phyloP scores from a whole-genome alignment of 2,797 vertebrate genomes.

The Amphiprion clarkii region DNA sequence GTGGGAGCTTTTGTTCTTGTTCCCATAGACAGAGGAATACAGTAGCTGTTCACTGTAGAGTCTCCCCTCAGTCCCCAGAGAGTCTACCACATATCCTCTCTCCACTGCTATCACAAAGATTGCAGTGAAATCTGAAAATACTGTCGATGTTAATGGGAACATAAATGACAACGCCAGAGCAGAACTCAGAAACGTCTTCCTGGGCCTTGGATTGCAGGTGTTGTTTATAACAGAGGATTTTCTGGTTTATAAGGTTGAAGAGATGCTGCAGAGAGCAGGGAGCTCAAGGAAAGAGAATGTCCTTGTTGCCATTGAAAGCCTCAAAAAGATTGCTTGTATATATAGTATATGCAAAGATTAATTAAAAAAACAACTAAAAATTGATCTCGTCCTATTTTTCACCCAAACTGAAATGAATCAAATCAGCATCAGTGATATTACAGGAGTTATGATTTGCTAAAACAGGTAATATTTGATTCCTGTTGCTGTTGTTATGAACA shows the following conservation, averaged over 20 bases:
- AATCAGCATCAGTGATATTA: too few species aligned
- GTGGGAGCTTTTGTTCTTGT: background rate
- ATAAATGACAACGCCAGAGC: conserved; percentile 23
- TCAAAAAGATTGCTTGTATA: background rate
- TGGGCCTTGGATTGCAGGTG: background rate
- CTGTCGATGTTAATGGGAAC: conserved; percentile 18
- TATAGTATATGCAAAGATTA: too few species aligned
- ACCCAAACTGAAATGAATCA: too few species aligned
- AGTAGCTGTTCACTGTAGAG: background rate
- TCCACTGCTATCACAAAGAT: background rate
- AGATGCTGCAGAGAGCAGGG: background rate
- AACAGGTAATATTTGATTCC: background rate
- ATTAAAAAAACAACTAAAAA: too few species aligned
- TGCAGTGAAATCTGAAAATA: conserved; percentile 2
- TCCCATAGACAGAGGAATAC: background rate
- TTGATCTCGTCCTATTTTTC: too few species aligned
- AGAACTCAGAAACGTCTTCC: conserved; percentile 14
- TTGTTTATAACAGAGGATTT: conserved; percentile 9
- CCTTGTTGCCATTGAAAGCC: background rate
- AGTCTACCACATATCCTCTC: conserved; percentile 5
- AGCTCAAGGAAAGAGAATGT: conserved; percentile 1
- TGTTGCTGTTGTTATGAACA: background rate
- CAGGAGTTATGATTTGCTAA: too few species aligned
- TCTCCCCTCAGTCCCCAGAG: background rate
- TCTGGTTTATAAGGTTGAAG: background rate